A percentile compares a stretch with the other conserved stretches of the same genome.
These are phyloP conservation scores for Heteromyza rotundicornis DNA, from an alignment of 2,888 invertebrate genomes.

Conservation along the genomic window DNA sequence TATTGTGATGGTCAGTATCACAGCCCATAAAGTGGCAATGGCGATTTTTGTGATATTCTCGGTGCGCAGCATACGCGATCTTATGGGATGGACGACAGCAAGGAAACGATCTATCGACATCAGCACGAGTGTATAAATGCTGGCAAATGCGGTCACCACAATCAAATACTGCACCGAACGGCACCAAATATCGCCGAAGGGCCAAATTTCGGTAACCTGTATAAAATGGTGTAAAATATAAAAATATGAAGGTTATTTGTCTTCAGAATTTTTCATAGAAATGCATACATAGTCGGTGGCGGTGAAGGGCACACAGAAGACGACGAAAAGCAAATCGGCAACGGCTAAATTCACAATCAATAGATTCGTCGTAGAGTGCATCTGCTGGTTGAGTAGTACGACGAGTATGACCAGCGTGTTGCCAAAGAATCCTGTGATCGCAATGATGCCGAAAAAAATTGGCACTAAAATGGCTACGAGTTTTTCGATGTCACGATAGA, in stretches of 20 bases:
- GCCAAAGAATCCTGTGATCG: slow-evolving; percentile 83
- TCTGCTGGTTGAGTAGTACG: slow-evolving; percentile 84
- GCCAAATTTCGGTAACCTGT: slow-evolving; percentile 84
- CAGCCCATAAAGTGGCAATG: slow-evolving; percentile 78
- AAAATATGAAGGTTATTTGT: too few species aligned
- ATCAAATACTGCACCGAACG: slow-evolving; percentile 89
- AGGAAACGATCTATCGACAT: slow-evolving; percentile 92
- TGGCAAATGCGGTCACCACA: slow-evolving; percentile 88
- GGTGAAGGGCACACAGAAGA: slow-evolving; percentile 93
- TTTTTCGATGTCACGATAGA: slow-evolving; percentile 31
- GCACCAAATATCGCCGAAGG: slow-evolving; percentile 88
- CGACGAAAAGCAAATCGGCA: slow-evolving; percentile 87
- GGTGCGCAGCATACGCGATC: slow-evolving; percentile 82
- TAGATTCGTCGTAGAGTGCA: slow-evolving; percentile 93
- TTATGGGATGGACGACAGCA: slow-evolving; percentile 91
- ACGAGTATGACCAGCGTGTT: slow-evolving; percentile 88
- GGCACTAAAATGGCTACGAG: slow-evolving; percentile 70
- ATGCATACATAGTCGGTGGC: slow-evolving; percentile 89
- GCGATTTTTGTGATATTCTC: slow-evolving; percentile 79
- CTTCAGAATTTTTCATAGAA: too few species aligned
- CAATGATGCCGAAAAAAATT: slow-evolving; percentile 83
- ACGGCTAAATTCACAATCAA: slow-evolving; percentile 88
- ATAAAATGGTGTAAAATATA: too few species aligned
- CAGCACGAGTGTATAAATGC: slow-evolving; percentile 89
- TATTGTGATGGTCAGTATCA: slow-evolving; percentile 74